Evolutionary conservation across 2,888 invertebrate species (phyloP), one percentile per base, ranked within the genome.

Genomic region (Eudemis profundana): DNA sequence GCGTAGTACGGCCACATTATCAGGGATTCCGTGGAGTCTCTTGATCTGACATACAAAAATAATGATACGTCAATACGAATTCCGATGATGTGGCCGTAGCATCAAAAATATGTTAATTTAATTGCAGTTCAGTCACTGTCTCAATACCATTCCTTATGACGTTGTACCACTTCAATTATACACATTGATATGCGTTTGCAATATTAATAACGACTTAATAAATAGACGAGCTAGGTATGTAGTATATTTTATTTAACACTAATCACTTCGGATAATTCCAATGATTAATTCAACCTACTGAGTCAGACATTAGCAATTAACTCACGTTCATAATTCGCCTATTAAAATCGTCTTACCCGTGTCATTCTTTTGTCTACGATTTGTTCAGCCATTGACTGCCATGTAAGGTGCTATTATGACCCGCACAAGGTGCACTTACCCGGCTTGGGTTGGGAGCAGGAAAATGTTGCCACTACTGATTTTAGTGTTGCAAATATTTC

Each of bases 271-370:
- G 53, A 19, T 54, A 53, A 21, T 59, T 51, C 51, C 51, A 59
- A 33, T 36, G 23, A 14, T 38, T 23, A 38, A 23, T 42, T 27
- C 23, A 50, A 42, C 14, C n/a, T n/a, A 42, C 27, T 27, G 27
- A 17, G 8, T 17, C 36, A 33, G 14, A 38, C 29, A 60, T 65
- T 47, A 53, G 46, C 23, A 65, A 46, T 12, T 21, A 1, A 46
- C 8, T 51, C 65, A 65, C 65, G 60, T 59, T 60, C 46, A 60
- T 46, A 60, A 65, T 46, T 60, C 19, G 53, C 29, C 65, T 61
- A 60, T 65, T 65, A 65, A 60, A 51, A 47, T 47, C 60, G 65
- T 65, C 60, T 60, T 53, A 59, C 51, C 29, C 21, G 65, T 65
- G 65, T 47, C 59, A 53, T 27, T 29, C 59, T 53, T 65, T 65